Base-by-base conservation (phyloP, 2,888 invertebrate genomes). In the Molanna angustata region DNA sequence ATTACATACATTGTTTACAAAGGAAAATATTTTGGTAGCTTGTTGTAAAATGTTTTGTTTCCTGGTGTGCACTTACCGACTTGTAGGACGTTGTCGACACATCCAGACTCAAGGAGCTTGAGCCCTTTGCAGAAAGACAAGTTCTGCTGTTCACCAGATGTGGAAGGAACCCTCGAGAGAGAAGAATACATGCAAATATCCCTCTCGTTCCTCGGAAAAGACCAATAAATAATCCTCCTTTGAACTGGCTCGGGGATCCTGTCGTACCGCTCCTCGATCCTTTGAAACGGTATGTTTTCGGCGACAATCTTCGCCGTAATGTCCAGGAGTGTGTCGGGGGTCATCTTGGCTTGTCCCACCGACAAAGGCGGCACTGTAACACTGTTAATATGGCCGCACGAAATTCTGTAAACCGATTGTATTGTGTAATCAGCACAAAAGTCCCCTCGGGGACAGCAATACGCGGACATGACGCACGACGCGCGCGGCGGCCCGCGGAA, bases 131-230 rank as follows among this genome's bases (percentile, higher is more conserved):
- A 86, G 78, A 90, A 91, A 67, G 90, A 88, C 67, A 90, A 79
- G 78, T 85, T 89, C 73, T 87, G 85, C 70, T 84, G 84, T 67
- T 80, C 80, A 60, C 70, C 61, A 50, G 61, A 59, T 22, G 64
- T 60, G 62, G 77, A 75, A 60, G 77, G 76, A 69, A 76, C 76
- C 58, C 78, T 72, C 66, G 76, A 76, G 73, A 89, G 80, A 63
- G 89, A 89, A 64, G 89, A 90, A 76, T 92, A 92, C 89, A 91
- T 90, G 74, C 88, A 88, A 70, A 92, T 90, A 76, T 90, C 90
- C 67, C 86, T 80, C 73, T 91, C 91, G 69, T 90, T 87, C 66
- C 90, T 77, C 62, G 91, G 92, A 76, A 91, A 91, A 61, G 90
- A 90, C 89, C 90, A 91, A 78, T 83, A 91, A 67, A 91, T 89